Conservation (phyloP, 2,888 invertebrate genomes). For the Lepidocyrtoides sp. region DNA sequence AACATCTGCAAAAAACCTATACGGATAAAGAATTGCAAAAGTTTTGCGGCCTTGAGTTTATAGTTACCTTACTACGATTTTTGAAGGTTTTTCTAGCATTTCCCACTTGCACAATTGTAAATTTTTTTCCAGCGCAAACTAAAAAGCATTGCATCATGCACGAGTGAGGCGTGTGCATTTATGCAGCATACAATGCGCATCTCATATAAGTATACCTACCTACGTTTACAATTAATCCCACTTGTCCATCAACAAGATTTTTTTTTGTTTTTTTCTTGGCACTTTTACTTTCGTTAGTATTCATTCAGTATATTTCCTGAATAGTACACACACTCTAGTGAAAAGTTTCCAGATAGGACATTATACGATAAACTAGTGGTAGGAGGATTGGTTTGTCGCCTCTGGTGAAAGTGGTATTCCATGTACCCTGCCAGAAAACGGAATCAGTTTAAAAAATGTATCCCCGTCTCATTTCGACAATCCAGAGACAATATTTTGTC, state of each 20-base stretch:
- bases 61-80: too few relatives aligned
- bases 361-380: neutral
- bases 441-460: constrained; percentile 58
- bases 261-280: constrained; percentile 10
- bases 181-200: too few relatives aligned
- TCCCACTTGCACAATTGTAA: too few relatives aligned
- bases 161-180: neutral
- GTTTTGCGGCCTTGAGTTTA: neutral
- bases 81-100: too few relatives aligned
- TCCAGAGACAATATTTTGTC: constrained; percentile 54
- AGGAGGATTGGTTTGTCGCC: constrained; percentile 31
- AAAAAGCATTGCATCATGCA: neutral
- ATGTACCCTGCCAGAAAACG: constrained; percentile 72
- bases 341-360: neutral
- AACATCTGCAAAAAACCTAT: neutral
- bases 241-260: constrained; percentile 36
- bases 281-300: constrained; percentile 25
- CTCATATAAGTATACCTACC: neutral
- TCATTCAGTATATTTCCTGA: neutral
- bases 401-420: constrained; percentile 68
- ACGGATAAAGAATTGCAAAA: neutral
- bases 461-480: constrained; percentile 5
- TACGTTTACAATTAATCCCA: neutral
- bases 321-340: neutral
- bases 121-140: too few relatives aligned